These are phyloP conservation scores for Macropis europaea DNA, from an alignment of 2,888 invertebrate genomes.

Conservation along the genomic window DNA sequence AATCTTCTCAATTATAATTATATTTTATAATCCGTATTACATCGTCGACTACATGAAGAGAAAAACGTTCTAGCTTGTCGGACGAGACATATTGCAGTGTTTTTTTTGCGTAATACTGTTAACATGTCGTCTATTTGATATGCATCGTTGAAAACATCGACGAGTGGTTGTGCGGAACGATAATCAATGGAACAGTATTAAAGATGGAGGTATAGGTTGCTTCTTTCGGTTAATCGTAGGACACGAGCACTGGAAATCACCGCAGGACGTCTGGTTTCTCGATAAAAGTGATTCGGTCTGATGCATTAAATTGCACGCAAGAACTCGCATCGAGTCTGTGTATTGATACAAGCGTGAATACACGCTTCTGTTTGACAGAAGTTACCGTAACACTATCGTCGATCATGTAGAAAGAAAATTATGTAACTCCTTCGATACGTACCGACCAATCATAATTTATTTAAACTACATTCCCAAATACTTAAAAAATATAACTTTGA, in stretches of 20 bases:
- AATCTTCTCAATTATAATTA: too few relatives aligned
- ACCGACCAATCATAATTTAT: background rate
- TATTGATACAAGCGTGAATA: slow-evolving; percentile 31
- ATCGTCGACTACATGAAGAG: too few relatives aligned
- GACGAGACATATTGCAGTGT: slow-evolving; percentile 2
- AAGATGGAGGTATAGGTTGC: background rate
- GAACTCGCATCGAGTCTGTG: slow-evolving; percentile 8
- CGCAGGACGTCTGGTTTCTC: slow-evolving; percentile 24
- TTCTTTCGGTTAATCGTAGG: slow-evolving; percentile 22
- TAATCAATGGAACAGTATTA: slow-evolving; percentile 14
- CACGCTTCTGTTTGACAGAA: slow-evolving; percentile 45
- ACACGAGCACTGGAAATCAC: slow-evolving; percentile 3
- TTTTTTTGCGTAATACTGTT: slow-evolving; percentile 1
- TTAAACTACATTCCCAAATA: background rate
- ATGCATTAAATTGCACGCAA: slow-evolving; percentile 16
- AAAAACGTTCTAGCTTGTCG: background rate
- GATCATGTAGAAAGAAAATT: slow-evolving; percentile 27
- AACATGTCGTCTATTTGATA: slow-evolving; percentile 12
- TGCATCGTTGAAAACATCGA: slow-evolving; percentile 10
- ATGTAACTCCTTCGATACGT: slow-evolving; percentile 14
- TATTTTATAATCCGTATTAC: too few relatives aligned
- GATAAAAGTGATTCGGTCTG: slow-evolving; percentile 20
- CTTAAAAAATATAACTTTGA: too few relatives aligned
- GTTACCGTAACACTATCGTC: slow-evolving; percentile 25
- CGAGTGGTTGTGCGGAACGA: background rate